Conservation (phyloP, 2,888 invertebrate species). For the Cheilosia pagana region DNA sequence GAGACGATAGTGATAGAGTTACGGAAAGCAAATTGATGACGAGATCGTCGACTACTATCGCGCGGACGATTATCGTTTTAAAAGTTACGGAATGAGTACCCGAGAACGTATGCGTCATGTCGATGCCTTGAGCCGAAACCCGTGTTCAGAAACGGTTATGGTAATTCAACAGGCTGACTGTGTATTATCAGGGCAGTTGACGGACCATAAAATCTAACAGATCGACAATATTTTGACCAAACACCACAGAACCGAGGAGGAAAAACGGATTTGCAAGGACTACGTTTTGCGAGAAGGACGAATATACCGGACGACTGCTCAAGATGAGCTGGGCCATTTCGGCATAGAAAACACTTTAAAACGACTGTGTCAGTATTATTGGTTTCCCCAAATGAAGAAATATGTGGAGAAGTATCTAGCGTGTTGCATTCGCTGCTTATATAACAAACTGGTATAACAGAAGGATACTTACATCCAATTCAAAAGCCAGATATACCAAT, state of each 20-base stretch:
- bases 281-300: constrained; percentile 61
- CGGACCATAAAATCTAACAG: constrained; percentile 31
- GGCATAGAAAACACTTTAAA: constrained; percentile 74
- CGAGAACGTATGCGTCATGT: constrained; percentile 78
- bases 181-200: constrained; percentile 43
- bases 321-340: constrained; percentile 75
- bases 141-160: constrained; percentile 4
- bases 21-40: no score
- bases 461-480: constrained; percentile 81
- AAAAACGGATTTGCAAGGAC: constrained; percentile 51
- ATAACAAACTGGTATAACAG: constrained; percentile 78
- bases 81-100: no score
- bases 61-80: no score
- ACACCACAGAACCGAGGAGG: no score
- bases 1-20: no score
- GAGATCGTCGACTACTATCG: no score
- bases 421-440: constrained; percentile 78
- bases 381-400: constrained; percentile 80
- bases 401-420: constrained; percentile 81
- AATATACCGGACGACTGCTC: constrained; percentile 61
- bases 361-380: constrained; percentile 79
- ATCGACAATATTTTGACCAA: constrained; percentile 32
- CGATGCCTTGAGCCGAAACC: constrained; percentile 77
- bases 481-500: constrained; percentile 80
- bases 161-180: constrained; percentile 24